Evolutionary conservation across 2,888 invertebrate genomes (phyloP).

Genomic region (Erebia palarica): DNA sequence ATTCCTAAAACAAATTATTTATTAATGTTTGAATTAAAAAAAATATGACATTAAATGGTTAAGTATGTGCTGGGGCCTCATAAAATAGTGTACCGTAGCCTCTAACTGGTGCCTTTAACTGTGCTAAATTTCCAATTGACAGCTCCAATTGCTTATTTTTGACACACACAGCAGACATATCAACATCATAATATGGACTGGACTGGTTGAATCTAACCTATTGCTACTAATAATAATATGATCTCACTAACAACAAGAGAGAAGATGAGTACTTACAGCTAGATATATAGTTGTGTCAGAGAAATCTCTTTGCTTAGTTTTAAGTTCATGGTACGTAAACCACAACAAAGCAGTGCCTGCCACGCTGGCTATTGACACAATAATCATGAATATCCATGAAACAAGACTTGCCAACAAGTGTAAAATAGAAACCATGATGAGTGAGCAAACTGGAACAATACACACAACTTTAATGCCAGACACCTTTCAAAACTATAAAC

Average conservation of each 20-base stretch:
- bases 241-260: background rate
- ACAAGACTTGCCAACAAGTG: constrained; percentile 92
- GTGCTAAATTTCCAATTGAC: too few species aligned
- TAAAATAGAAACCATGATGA: constrained; percentile 91
- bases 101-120: too few species aligned
- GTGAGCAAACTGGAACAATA: constrained; percentile 87
- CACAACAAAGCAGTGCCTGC: constrained; percentile 91
- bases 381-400: constrained; percentile 93
- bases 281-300: constrained; percentile 56
- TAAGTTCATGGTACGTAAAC: constrained; percentile 93
- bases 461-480: background rate
- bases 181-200: too few species aligned
- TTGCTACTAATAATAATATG: too few species aligned
- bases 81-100: too few species aligned
- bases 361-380: constrained; percentile 89
- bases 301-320: constrained; percentile 77
- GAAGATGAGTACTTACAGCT: constrained; percentile 57
- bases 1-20: constrained; percentile 85
- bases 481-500: too few species aligned
- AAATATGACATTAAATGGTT: too few species aligned
- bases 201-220: too few species aligned
- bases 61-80: too few species aligned
- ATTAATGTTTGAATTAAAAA: too few species aligned
- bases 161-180: too few species aligned
- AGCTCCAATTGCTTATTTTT: too few species aligned